A percentile compares a stretch with the other conserved stretches of the same genome.
Conservation (phyloP, 2,888 invertebrate genomes). For the Cyaniris semiargus region DNA sequence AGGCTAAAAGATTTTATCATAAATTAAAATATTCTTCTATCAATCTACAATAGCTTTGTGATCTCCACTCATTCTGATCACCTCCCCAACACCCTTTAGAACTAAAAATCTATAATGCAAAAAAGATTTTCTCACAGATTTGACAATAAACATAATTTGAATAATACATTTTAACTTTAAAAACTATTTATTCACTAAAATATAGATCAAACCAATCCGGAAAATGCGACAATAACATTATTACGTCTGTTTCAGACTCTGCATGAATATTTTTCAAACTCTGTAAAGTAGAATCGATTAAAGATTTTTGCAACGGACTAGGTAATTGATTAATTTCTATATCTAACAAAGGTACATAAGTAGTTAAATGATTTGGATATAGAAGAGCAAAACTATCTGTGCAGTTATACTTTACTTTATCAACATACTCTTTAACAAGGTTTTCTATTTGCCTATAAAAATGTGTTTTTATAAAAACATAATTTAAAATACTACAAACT, state of each 20-base stretch:
- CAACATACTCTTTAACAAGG: constrained; percentile 55
- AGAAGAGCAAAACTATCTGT: constrained; percentile 48
- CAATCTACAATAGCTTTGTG: no score
- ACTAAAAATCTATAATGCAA: no score
- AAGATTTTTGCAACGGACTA: constrained; percentile 43
- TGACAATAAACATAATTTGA: background rate
- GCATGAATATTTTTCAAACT: constrained; percentile 51
- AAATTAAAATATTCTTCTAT: no score
- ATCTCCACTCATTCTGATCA: no score
- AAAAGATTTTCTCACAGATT: background rate
- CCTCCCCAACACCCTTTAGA: no score
- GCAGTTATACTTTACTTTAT: constrained; percentile 49
- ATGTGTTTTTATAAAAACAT: constrained; percentile 57
- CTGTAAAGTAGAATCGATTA: constrained; percentile 47
- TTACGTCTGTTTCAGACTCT: constrained; percentile 56
- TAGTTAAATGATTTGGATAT: constrained; percentile 54
- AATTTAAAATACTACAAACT: constrained; percentile 57
- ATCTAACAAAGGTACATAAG: constrained; percentile 58
- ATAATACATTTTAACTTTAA: background rate
- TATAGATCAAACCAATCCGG: constrained; percentile 67
- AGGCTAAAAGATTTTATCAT: no score
- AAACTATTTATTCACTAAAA: constrained; percentile 36
- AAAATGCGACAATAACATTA: constrained; percentile 66
- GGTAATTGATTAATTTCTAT: constrained; percentile 52
- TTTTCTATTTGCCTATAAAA: constrained; percentile 51